Evolutionary conservation across 1,140 invertebrate genomes (phyloP), one percentile per base, ranked within the genome.

Genomic region (Leptinotarsa lineolata): DNA sequence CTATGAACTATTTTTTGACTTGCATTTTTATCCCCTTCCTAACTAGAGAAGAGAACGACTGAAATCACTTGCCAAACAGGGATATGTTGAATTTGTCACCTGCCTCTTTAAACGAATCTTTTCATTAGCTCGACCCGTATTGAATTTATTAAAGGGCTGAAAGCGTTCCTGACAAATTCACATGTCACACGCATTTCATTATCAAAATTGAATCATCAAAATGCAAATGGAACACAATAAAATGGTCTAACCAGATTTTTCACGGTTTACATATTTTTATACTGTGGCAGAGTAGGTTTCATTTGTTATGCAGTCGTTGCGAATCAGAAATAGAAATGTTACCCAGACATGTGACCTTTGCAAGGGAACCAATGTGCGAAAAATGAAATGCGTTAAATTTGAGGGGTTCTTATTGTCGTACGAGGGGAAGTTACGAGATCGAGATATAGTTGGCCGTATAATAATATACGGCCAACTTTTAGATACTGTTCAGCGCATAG

Each of bases 341-440:
- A 66, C 64, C 30, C 22, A 18, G 64, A 44, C 30, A 66, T 66
- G 30, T 44, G 64, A 66, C 64, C 64, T 66, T 66, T 66, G 64
- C 44, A 44, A 66, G 30, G 30, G 30, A 6, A n/a, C n/a, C 64
- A 44, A 66, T 66, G 64, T 66, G 64, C 64, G 64, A 66, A 66
- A 66, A 66, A 66, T 66, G 64, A 66, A 66, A 66, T 39, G 64
- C 64, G 64, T 66, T 66, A 66, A 66, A 66, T 66, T 66, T 66
- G 22, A 66, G 30, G 64, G 64, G 64, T 66, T 46, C 64, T 66
- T 18, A 54, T 54, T 54, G 48, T 54, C n/a, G 16, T 13, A 54
- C 16, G 48, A 54, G 3, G 48, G 48, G 16, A 54, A 54, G 48
- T 54, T 39, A 54, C 15, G 48, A 54, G 15, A 54, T 54, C 6